Conservation (phyloP, 2,888 invertebrate species). For the Rhogogaster chlorosoma region DNA sequence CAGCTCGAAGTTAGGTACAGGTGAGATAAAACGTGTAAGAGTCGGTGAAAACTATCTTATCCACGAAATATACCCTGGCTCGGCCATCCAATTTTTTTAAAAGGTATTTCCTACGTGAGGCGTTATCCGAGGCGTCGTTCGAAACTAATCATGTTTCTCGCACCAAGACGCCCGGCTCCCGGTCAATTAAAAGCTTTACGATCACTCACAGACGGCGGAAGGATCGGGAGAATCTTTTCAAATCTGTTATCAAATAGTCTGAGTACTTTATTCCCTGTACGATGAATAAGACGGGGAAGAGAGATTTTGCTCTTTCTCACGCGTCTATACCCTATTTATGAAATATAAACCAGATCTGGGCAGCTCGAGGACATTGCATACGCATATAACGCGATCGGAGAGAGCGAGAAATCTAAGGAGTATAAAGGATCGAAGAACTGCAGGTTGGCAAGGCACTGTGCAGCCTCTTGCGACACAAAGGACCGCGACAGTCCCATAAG, state of each 20-base stretch:
- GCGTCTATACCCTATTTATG: constrained; percentile 39
- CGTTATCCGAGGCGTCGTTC: constrained; percentile 36
- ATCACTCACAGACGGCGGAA: background rate
- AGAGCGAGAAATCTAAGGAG: background rate
- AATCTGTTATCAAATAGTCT: constrained; percentile 15
- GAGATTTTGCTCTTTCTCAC: constrained; percentile 38
- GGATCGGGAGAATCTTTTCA: background rate
- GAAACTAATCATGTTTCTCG: constrained; percentile 44
- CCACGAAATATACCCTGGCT: constrained; percentile 25
- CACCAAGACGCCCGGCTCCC: constrained; percentile 21
- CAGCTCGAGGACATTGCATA: constrained; percentile 38
- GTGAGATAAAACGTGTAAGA: constrained; percentile 40
- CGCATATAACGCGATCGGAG: constrained; percentile 5
- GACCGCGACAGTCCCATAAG: constrained; percentile 66
- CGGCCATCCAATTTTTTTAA: constrained; percentile 31
- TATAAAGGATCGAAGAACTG: constrained; percentile 32
- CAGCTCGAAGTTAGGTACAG: constrained; percentile 16
- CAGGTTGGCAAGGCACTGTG: constrained; percentile 22
- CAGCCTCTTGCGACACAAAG: constrained; percentile 60
- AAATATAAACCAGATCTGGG: constrained; percentile 42
- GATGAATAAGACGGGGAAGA: background rate
- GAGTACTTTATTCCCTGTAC: background rate
- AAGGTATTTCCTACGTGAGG: background rate
- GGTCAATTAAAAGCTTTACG: constrained; percentile 38
- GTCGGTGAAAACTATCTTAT: constrained; percentile 40